phyloP scores from a whole-genome alignment of 2,888 invertebrate species.

The Dorcus parallelipipedus region DNA sequence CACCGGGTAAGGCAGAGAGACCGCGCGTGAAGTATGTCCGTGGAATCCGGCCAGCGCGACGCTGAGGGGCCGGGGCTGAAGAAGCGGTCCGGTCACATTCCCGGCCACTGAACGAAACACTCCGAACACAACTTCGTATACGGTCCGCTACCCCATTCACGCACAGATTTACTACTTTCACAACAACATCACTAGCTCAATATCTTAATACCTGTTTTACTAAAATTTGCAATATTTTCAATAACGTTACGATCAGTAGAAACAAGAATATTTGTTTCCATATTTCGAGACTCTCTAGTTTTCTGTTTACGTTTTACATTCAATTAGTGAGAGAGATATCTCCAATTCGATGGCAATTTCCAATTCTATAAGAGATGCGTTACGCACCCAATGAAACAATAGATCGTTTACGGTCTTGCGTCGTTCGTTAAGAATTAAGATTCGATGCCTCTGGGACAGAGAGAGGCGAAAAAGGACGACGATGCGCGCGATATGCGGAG shows the following conservation, averaged over 20 bases:
- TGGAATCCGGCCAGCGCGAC: slow-evolving; percentile 32
- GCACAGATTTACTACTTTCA: slow-evolving; percentile 16
- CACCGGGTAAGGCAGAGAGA: slow-evolving; percentile 18
- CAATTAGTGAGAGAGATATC: too few relatives aligned
- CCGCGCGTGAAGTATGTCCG: slow-evolving; percentile 35
- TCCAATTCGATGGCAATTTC: too few relatives aligned
- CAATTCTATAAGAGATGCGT: too few relatives aligned
- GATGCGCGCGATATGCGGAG: slow-evolving; percentile 16
- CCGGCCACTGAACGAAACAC: slow-evolving; percentile 34
- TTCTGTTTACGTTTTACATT: too few relatives aligned
- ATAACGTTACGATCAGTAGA: too few relatives aligned
- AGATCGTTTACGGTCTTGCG: too few relatives aligned
- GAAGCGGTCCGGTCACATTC: slow-evolving; percentile 39
- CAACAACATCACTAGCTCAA: background rate
- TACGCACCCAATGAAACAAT: too few relatives aligned
- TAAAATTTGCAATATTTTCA: too few relatives aligned
- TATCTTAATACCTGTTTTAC: background rate
- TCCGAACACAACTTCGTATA: slow-evolving; percentile 22
- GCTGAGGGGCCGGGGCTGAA: slow-evolving; percentile 32
- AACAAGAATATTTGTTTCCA: too few relatives aligned
- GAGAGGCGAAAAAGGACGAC: slow-evolving; percentile 6
- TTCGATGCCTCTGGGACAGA: background rate
- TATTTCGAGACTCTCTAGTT: too few relatives aligned
- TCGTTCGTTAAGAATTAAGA: background rate
- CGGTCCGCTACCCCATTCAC: slow-evolving; percentile 26